Percentiles rank a stretch among this genome's conserved stretches.
phyloP scores from a whole-genome alignment of 2,888 invertebrate species.

The Eurytoma adleriae region DNA sequence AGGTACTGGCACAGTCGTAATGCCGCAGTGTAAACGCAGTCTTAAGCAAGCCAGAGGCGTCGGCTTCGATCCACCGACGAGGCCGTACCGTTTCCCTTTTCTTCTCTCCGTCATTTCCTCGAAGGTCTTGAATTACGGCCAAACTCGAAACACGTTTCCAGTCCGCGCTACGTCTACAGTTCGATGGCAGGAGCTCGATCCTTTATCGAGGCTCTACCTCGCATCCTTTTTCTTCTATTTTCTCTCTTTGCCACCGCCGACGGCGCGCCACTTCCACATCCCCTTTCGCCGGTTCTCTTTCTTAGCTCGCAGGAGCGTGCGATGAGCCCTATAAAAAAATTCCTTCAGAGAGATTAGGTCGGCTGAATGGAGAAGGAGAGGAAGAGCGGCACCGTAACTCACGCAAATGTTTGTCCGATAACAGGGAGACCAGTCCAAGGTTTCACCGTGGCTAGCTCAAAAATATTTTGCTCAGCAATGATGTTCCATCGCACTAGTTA shows the following conservation, averaged over 20 bases:
- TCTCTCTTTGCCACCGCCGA: neutral
- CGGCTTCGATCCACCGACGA: constrained; percentile 41
- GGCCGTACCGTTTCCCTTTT: neutral
- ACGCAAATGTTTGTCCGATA: too few species aligned
- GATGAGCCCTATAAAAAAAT: constrained; percentile 4
- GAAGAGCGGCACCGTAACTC: too few species aligned
- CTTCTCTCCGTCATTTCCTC: constrained; percentile 21
- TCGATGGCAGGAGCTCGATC: constrained; percentile 47
- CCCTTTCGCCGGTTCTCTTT: constrained; percentile 16
- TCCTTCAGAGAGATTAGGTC: constrained; percentile 52
- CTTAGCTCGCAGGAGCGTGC: neutral
- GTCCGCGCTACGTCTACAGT: constrained; percentile 31
- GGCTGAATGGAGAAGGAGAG: neutral
- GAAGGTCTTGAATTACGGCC: constrained; percentile 54
- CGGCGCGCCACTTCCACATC: neutral
- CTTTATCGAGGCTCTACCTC: constrained; percentile 38
- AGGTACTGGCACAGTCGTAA: constrained; percentile 6
- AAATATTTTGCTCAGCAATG: too few species aligned
- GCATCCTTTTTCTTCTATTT: constrained; percentile 15
- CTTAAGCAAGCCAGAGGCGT: constrained; percentile 46
- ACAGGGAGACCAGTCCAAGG: too few species aligned
- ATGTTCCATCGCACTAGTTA: too few species aligned
- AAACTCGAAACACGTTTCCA: constrained; percentile 56
- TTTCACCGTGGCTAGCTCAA: too few species aligned
- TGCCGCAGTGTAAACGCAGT: constrained; percentile 49